A percentile compares a stretch with the other conserved stretches of the same genome.
phyloP scores from a whole-genome alignment of 2,888 invertebrate species.

The Neria commutata region DNA sequence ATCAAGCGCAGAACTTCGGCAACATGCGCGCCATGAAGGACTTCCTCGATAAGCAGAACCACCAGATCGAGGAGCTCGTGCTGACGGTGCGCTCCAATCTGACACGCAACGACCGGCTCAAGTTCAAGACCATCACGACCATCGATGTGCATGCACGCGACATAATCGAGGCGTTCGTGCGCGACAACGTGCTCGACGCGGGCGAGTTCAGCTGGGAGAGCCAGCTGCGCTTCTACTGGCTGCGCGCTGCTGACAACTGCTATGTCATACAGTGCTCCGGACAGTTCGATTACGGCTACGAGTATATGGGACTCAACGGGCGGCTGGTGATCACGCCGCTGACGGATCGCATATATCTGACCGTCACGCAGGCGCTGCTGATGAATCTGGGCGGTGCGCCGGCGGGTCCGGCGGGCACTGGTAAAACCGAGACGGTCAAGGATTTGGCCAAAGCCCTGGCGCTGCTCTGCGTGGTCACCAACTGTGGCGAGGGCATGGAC shows the following conservation, averaged over 20 bases:
- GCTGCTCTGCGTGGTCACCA: conserved; percentile 81
- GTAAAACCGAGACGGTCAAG: conserved; percentile 89
- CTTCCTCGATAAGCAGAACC: conserved; percentile 76
- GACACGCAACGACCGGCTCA: conserved; percentile 79
- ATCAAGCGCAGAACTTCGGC: conserved; percentile 68
- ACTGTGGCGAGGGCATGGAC: conserved; percentile 95
- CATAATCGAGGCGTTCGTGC: conserved; percentile 82
- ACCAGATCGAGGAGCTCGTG: conserved; percentile 83
- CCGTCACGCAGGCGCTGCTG: conserved; percentile 89
- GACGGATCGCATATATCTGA: conserved; percentile 90
- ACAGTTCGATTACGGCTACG: conserved; percentile 90
- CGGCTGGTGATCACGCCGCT: conserved; percentile 90
- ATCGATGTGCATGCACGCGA: conserved; percentile 92
- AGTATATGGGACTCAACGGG: conserved; percentile 93
- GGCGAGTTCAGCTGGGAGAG: conserved; percentile 94
- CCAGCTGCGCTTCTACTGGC: conserved; percentile 91
- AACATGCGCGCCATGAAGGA: conserved; percentile 90
- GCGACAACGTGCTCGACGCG: conserved; percentile 81
- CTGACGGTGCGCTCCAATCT: conserved; percentile 73
- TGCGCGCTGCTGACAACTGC: conserved; percentile 78
- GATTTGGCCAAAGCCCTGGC: conserved; percentile 91
- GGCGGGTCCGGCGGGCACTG: conserved; percentile 69
- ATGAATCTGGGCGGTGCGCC: conserved; percentile 93
- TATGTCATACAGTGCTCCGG: conserved; percentile 84
- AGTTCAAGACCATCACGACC: conserved; percentile 87